A percentile compares a stretch with the other conserved stretches of the same genome.
phyloP scores from a whole-genome alignment of 2,888 invertebrate genomes.

The Xestia rhomboidea region DNA sequence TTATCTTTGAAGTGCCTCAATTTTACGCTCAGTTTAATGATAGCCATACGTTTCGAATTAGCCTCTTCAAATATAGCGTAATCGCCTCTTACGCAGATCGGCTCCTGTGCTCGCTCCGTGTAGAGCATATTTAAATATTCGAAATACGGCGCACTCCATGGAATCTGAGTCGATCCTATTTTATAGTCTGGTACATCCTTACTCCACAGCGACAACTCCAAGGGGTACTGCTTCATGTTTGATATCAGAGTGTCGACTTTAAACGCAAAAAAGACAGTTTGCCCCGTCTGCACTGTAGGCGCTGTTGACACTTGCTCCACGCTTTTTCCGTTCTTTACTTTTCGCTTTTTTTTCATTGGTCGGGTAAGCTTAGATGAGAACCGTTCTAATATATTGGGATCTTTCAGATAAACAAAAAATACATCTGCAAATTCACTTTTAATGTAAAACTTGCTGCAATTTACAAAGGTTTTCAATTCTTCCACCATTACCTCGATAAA shows the following conservation, averaged over 20 bases:
- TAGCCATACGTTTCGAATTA: slow-evolving; percentile 79
- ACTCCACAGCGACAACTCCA: slow-evolving; percentile 78
- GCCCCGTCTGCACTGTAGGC: slow-evolving; percentile 68
- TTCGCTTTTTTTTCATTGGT: slow-evolving; percentile 66
- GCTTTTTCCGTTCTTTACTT: slow-evolving; percentile 60
- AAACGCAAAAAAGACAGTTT: slow-evolving; percentile 73
- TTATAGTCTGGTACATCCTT: slow-evolving; percentile 68
- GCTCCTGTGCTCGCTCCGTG: slow-evolving; percentile 54
- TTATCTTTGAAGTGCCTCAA: slow-evolving; percentile 74
- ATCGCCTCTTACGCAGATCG: slow-evolving; percentile 68
- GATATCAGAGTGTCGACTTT: slow-evolving; percentile 70
- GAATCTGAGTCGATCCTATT: slow-evolving; percentile 77
- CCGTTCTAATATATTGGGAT: slow-evolving; percentile 68
- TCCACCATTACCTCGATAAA: slow-evolving; percentile 82
- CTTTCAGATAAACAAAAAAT: slow-evolving; percentile 77
- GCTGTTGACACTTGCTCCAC: slow-evolving; percentile 50
- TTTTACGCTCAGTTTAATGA: slow-evolving; percentile 77
- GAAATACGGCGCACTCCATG: slow-evolving; percentile 77
- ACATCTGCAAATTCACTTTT: slow-evolving; percentile 79
- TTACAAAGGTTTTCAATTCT: slow-evolving; percentile 75
- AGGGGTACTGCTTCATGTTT: slow-evolving; percentile 79
- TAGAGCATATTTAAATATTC: slow-evolving; percentile 75
- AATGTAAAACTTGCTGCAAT: slow-evolving; percentile 76
- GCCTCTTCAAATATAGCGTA: slow-evolving; percentile 79
- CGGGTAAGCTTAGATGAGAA: slow-evolving; percentile 49